Evolutionary conservation across 2,888 invertebrate species (phyloP), one percentile per base, ranked within the genome.

Genomic region (Drosophila yooni): DNA sequence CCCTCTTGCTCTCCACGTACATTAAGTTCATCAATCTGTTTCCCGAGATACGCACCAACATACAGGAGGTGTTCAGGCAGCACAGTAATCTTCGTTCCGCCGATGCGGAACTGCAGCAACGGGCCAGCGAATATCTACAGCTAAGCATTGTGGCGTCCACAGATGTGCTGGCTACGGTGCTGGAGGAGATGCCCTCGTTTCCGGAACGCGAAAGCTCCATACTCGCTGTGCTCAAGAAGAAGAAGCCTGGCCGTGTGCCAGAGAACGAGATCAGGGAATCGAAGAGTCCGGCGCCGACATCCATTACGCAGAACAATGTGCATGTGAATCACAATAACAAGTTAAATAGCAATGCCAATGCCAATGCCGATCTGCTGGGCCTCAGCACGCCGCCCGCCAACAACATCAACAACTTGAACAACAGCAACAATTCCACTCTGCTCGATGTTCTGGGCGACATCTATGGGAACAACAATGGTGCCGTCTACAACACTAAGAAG

Each of bases 181-280:
- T 99, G 82, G 99, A 99, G 94, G 99, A 99, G 94, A 99, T 99
- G 99, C 99, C 99, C 76, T 99, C 99, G 60, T 99, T 99, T 94
- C 99, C 99, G 6, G 99, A 99, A 94, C 95, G 99, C 82, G 99
- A 99, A 94, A 99, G 99, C 73, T 99, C 99, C 18, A 99, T 99
- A 90, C 94, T 99, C 82, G 98, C 99, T 61, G 99, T 99, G 79
- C 94, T 99, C 90, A 99, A 99, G 94, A 99, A 99, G 94, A 99
- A 99, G 94, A 99, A 99, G 92, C 99, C 99, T 1, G 98, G 98
- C 0, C 95, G 98, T 74, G 97, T 98, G 78, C 98, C 98, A 62
- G 98, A 98, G 93, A 97, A 96, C 91, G 96, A 96, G 92, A 95
- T 96, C 64, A 95, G 97, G 82, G 97, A 97, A 88, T 96, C 96